These are phyloP conservation scores for Eulemur albifrons DNA, from an alignment of 2,797 vertebrate genomes.

Conservation along the genomic window DNA sequence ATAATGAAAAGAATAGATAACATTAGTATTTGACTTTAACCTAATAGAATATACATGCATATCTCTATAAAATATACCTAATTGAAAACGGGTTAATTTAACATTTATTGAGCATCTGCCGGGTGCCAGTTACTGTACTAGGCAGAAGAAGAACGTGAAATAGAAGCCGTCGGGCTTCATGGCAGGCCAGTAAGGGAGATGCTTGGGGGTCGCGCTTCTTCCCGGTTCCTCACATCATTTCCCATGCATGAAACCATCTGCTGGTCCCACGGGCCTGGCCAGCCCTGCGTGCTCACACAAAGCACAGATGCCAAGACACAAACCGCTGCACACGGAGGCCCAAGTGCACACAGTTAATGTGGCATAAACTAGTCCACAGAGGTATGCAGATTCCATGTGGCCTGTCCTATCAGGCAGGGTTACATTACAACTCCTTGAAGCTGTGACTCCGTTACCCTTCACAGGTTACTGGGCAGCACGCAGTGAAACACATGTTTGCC, in stretches of 20 bases:
- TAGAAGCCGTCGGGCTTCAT: background rate
- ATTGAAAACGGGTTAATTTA: background rate
- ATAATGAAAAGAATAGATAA: background rate
- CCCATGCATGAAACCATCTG: background rate
- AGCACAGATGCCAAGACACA: constrained; percentile 53
- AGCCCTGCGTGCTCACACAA: background rate
- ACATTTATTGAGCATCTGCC: background rate
- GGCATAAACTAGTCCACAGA: background rate
- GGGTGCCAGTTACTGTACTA: no score
- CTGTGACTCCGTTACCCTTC: constrained; percentile 50
- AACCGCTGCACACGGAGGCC: background rate
- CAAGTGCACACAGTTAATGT: background rate
- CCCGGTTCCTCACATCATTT: background rate
- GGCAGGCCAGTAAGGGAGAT: background rate
- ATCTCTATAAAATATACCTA: background rate
- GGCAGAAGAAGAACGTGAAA: background rate
- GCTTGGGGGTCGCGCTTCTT: background rate
- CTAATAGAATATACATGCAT: background rate
- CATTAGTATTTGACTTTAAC: background rate
- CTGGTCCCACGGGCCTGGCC: background rate
- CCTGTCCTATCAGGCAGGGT: background rate
- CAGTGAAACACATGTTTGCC: constrained; percentile 35
- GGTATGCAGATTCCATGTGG: background rate
- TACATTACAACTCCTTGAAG: background rate
- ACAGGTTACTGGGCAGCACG: background rate